Evolutionary conservation across 2,113 vertebrate species (phyloP).

Genomic region (Emydocephalus ijimae): DNA sequence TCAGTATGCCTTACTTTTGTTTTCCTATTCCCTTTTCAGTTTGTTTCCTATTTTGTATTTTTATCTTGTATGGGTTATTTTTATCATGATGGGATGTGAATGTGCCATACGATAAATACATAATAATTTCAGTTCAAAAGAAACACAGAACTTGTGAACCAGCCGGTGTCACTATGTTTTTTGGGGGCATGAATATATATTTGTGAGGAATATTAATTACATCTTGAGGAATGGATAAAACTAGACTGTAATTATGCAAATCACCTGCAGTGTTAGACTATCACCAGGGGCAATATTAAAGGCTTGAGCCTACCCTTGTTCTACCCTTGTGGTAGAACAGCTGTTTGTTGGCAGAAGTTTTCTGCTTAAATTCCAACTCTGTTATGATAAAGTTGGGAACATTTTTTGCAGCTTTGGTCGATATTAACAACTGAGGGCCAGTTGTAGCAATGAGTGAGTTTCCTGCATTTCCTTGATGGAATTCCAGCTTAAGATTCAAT

Average conservation of each 20-base stretch:
- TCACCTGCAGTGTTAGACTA: not conserved
- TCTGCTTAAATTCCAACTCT: not conserved
- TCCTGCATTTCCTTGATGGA: not conserved
- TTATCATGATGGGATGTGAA: not conserved
- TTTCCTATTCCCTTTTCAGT: slow-evolving; percentile 9
- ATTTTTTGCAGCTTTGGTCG: not conserved
- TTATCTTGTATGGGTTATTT: not conserved
- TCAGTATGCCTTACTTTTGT: not conserved
- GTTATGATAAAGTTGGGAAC: not conserved
- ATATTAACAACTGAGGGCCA: not conserved
- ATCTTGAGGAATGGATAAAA: not conserved
- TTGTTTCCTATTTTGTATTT: not conserved
- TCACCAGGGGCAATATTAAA: not conserved
- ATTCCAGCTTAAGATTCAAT: not conserved
- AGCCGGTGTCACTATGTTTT: not conserved
- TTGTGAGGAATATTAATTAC: not conserved
- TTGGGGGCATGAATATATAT: not conserved
- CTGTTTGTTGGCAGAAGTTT: not conserved
- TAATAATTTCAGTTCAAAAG: slow-evolving; percentile 7
- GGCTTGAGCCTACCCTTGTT: not conserved
- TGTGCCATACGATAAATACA: not conserved
- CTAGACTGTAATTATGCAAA: not conserved
- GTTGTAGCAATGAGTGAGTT: not conserved
- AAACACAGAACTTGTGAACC: not conserved
- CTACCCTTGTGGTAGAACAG: not conserved